Evolutionary conservation across 2,113 vertebrate genomes (phyloP), one percentile per base, ranked within the genome.

Genomic region (Henicopernis longicauda): DNA sequence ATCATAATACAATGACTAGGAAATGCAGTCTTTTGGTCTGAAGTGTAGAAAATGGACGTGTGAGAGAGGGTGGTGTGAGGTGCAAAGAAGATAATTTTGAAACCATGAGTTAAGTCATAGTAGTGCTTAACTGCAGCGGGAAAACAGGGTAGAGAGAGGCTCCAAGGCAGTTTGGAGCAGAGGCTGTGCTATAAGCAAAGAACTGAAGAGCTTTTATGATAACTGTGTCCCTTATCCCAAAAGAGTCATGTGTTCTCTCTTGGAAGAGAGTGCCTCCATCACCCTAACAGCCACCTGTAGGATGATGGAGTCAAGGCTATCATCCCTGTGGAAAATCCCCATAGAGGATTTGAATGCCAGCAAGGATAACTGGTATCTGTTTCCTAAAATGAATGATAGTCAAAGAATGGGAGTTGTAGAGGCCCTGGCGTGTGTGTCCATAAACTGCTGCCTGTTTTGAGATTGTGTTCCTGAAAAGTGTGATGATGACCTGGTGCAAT

Each of bases 1-100:
- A 3, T 29, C 3, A 4, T 38, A 16, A 29, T 22, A 5, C 23
- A 18, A 1, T 14, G 44, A 11, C 14, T 3, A 9, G 32, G 36
- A 65, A 70, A 32, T 17, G 52, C 18, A 11, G 0, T 8, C 3
- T 25, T 63, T 36, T 38, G 34, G 21, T 31, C 32, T 34, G 32
- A 71, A 55, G 27, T 5, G 8, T 20, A n/a, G 74, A 32, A 71
- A 70, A 40, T 3, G 11, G 16, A 20, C 0, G 0, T 18, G 18
- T 29, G 45, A 49, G 73, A 36, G 72, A n/a, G 55, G 17, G 21
- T 10, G 20, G 14, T 16, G 26, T 6, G 42, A 71, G 21, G 45
- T 12, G n/a, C 45, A 6, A 20, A 21, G n/a, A 16, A 29, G 54
- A 29, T 14, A 15, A 4, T 26, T 70, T 38, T 21, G 23, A n/a